Base-by-base conservation (phyloP, 1,140 invertebrate genomes). In the Magallana gigas region DNA sequence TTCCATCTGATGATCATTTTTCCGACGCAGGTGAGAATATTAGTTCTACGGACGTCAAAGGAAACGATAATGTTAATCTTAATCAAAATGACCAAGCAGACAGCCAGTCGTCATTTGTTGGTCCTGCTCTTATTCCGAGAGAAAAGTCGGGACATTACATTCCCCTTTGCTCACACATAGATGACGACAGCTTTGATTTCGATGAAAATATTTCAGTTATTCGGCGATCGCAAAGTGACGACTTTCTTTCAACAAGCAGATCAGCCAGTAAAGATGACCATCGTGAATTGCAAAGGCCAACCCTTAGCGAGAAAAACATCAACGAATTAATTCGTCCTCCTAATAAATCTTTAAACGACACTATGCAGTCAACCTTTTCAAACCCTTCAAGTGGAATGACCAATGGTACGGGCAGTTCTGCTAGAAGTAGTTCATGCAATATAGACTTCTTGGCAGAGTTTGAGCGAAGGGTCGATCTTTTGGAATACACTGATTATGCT, bases 211-310 rank as follows among this genome's bases (percentile, higher is more conserved):
- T 76, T 36, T 76, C 68, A 18, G 12, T 76, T 29, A 76, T 76
- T 29, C 68, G 68, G 18, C 23, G 68, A 76, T 76, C 68, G 36
- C 68, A 76, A 29, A 76, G 68, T 76, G 68, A 76, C 18, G 68
- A 76, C 23, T 36, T 76, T 18, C 68, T 76, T 76, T 76, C 68
- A 16, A 64, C 60, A 7, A 64, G 60, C 36, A 29, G 68, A 29
- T 76, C 68, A 29, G 12, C 23, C 9, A 76, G 68, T 29, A 76
- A 76, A 23, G 14, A 29, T 76, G 23, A 36, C 8, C 68, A 76
- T 8, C 5, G 8, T 23, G 12, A 23, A 29, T 76, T 76, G 68
- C 68, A 76, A 76, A 18, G 68, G 2, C 14, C 68, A 36, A 76
- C 68, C 23, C 23, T 29, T 18, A 76, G 68, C 23, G 68, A 76